These are phyloP conservation scores for Hippocampus comes DNA, from an alignment of 2,113 vertebrate species.

Conservation along the genomic window DNA sequence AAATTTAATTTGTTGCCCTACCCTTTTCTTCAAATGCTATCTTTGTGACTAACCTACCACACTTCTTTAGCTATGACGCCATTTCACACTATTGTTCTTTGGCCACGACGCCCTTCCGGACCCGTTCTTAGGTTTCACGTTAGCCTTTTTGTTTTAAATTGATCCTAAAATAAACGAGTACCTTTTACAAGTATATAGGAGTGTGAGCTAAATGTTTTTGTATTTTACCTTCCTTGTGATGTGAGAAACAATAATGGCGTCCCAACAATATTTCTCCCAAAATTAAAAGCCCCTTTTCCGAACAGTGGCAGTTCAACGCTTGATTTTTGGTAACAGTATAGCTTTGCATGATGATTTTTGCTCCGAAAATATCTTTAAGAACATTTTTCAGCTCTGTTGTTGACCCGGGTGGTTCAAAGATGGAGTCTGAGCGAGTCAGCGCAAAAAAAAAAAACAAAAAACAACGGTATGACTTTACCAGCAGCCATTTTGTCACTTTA, in stretches of 20 bases:
- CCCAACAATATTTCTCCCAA: neutral
- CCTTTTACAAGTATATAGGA: neutral
- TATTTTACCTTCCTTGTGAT: neutral
- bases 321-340: neutral
- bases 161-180: neutral
- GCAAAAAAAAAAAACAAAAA: neutral
- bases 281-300: neutral
- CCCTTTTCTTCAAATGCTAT: neutral
- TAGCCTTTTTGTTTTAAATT: neutral
- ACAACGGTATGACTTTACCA: conserved; percentile 22
- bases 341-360: neutral
- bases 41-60: too few relatives aligned
- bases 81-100: neutral
- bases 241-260: neutral
- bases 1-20: neutral
- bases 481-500: conserved; percentile 63
- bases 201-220: neutral
- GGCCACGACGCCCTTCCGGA: neutral
- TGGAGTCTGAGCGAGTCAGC: conserved; percentile 53
- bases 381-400: neutral
- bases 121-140: neutral
- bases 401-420: conserved; percentile 40
- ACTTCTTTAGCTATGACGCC: neutral
- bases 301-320: neutral
- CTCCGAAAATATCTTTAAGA: too few relatives aligned